Evolutionary conservation across 2,113 vertebrate species (phyloP).

Genomic region (Ciconia boyciana): DNA sequence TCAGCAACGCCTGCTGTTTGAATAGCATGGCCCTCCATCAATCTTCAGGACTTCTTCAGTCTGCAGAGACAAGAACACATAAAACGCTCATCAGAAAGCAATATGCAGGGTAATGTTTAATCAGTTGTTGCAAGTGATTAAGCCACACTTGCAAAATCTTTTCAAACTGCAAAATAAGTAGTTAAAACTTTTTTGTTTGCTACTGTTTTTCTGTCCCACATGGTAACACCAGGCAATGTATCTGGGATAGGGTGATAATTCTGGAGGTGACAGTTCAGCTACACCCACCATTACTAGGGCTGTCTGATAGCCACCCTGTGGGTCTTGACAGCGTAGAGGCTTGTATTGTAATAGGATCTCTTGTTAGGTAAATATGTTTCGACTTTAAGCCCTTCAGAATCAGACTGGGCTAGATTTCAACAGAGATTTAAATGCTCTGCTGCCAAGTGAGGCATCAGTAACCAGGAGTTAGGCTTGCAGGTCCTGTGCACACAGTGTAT

Average conservation of each 20-base stretch:
- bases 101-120: constrained; percentile 45
- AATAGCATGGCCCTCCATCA: constrained; percentile 99
- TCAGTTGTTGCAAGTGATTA: constrained; percentile 68
- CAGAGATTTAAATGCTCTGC: not conserved
- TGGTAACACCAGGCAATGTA: not conserved
- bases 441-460: not conserved
- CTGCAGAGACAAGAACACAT: constrained; percentile 74
- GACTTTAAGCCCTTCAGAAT: not conserved
- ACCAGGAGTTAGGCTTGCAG: not conserved
- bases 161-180: constrained; percentile 44
- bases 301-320: not conserved
- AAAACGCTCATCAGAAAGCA: constrained; percentile 66
- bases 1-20: constrained; percentile 98
- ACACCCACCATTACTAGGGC: not conserved
- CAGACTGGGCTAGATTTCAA: not conserved
- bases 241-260: not conserved
- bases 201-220: not conserved
- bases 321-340: not conserved
- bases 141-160: constrained; percentile 1
- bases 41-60: constrained; percentile 92
- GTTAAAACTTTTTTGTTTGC: not conserved
- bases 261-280: not conserved
- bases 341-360: not conserved
- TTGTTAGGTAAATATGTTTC: not conserved
- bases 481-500: not conserved